Percentiles rank a stretch among this genome's conserved stretches.
phyloP scores from a whole-genome alignment of 2,797 vertebrate genomes.

The Melanotaenia parkinsoni region DNA sequence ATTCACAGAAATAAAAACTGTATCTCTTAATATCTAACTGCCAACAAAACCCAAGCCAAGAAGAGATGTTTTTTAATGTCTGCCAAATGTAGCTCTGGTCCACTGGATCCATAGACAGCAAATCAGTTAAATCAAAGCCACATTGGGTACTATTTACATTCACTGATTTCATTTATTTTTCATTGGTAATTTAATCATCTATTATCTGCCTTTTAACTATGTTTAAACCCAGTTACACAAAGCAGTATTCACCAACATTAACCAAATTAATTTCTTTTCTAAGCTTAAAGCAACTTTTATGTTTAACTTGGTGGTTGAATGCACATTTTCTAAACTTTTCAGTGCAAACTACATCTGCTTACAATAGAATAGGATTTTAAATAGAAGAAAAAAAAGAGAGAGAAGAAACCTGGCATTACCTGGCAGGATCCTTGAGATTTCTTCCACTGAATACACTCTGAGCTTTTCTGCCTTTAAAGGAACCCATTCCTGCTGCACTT shows the following conservation, averaged over 20 bases:
- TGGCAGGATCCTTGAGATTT: conserved; percentile 21
- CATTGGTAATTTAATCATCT: neutral
- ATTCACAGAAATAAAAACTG: conserved; percentile 49
- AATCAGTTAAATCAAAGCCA: conserved; percentile 20
- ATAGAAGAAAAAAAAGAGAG: neutral
- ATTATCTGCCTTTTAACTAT: neutral
- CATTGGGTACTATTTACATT: conserved; percentile 11
- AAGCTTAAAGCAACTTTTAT: too few relatives aligned
- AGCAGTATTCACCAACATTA: too few relatives aligned
- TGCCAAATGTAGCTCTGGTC: conserved; percentile 31
- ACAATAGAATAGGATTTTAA: conserved; percentile 15
- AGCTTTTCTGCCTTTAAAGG: conserved; percentile 41
- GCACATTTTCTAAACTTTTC: conserved; percentile 9
- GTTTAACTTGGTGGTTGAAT: too few relatives aligned
- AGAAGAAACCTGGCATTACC: conserved; percentile 2
- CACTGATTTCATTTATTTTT: conserved; percentile 4
- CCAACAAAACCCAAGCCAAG: conserved; percentile 45
- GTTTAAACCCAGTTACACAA: neutral
- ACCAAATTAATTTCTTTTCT: too few relatives aligned
- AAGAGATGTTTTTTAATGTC: conserved; percentile 40
- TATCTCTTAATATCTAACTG: conserved; percentile 52
- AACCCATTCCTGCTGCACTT: conserved; percentile 37
- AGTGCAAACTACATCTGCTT: conserved; percentile 35
- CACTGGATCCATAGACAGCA: conserved; percentile 22
- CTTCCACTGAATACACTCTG: conserved; percentile 22